Conservation (phyloP, 2,888 invertebrate species). For the Stenodera caucasica region DNA sequence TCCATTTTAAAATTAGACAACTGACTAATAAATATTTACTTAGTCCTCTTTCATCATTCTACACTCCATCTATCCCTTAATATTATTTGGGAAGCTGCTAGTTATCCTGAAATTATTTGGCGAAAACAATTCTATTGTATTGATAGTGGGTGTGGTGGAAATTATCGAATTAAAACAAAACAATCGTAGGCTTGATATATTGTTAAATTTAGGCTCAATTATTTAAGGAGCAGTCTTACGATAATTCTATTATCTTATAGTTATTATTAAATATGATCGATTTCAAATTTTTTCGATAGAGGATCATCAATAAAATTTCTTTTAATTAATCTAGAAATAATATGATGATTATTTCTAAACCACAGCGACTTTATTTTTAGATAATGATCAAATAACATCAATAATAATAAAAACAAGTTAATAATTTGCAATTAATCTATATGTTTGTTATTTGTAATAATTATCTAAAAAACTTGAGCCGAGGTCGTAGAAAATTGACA, state of each 20-base stretch:
- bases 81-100: too few relatives aligned
- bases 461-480: not conserved
- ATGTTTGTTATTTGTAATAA: not conserved
- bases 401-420: not conserved
- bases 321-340: not conserved
- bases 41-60: too few relatives aligned
- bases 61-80: too few relatives aligned
- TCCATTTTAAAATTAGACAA: too few relatives aligned
- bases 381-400: not conserved
- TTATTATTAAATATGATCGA: not conserved
- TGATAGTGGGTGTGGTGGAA: constrained; percentile 29
- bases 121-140: constrained; percentile 15
- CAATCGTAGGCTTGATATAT: constrained; percentile 42
- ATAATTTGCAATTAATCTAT: constrained; percentile 1
- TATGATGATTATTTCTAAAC: not conserved
- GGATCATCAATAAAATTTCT: too few relatives aligned
- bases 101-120: constrained; percentile 10
- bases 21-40: too few relatives aligned
- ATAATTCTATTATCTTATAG: too few relatives aligned
- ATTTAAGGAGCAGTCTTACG: constrained; percentile 30
- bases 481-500: not conserved
- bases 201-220: constrained; percentile 39
- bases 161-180: constrained; percentile 29
- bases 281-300: not conserved
- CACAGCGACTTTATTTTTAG: not conserved